Evolutionary conservation across 2,797 vertebrate species (phyloP).

Genomic region (Phylloscopus collybita): DNA sequence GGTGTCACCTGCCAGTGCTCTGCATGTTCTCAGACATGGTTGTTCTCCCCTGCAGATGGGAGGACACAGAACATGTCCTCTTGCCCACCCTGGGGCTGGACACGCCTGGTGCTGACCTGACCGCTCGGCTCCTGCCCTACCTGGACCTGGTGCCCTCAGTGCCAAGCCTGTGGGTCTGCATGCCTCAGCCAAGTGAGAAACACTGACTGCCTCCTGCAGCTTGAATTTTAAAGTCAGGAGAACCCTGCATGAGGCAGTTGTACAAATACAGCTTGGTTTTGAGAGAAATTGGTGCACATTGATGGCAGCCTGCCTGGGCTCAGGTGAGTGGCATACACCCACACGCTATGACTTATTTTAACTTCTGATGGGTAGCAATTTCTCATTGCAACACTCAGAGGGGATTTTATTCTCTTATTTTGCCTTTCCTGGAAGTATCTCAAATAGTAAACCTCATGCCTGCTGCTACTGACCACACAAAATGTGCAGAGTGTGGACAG

Average conservation of each 20-base stretch:
- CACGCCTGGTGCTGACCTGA: accelerated
- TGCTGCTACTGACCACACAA: accelerated
- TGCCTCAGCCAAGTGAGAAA: background rate
- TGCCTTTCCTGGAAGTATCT: background rate
- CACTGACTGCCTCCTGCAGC: background rate
- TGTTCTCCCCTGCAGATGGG: background rate
- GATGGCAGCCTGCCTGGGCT: background rate
- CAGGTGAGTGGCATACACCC: accelerated
- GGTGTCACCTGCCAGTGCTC: background rate
- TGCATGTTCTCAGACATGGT: background rate
- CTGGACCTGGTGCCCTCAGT: accelerated
- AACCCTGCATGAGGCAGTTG: background rate
- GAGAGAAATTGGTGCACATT: background rate
- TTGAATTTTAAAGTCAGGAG: background rate
- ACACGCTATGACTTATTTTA: accelerated
- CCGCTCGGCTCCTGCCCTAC: accelerated
- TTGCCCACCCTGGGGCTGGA: background rate
- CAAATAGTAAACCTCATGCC: background rate
- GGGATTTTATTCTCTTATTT: background rate
- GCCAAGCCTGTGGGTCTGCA: background rate
- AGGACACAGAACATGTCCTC: accelerated
- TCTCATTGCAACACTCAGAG: background rate
- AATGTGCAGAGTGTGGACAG: background rate
- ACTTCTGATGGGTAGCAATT: background rate
- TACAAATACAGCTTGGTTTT: background rate